phyloP scores from a whole-genome alignment of 2,797 vertebrate species.

The Sebastes nivosus region DNA sequence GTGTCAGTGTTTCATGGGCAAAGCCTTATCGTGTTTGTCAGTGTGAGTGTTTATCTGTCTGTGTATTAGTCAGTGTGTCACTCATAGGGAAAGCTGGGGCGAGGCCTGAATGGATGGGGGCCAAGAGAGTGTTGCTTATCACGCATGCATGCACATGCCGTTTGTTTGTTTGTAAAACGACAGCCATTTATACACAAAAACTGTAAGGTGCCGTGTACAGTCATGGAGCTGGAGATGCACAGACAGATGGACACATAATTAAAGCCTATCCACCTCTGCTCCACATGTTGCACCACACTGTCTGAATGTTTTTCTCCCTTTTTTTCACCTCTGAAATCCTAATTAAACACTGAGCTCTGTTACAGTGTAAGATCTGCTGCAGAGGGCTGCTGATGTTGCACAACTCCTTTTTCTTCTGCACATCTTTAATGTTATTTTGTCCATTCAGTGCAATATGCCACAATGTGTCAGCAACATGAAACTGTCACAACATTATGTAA shows the following conservation, averaged over 20 bases:
- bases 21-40: slow-evolving; percentile 79
- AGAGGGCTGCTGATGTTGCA: slow-evolving; percentile 13
- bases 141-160: slow-evolving; percentile 20
- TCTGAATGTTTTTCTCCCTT: not conserved
- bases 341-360: not conserved
- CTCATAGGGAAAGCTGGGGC: slow-evolving; percentile 58
- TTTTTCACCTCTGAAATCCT: slow-evolving; percentile 9
- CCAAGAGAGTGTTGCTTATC: slow-evolving; percentile 38
- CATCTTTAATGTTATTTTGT: not conserved
- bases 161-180: slow-evolving; percentile 21
- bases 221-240: not conserved
- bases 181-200: not conserved
- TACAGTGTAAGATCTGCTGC: not conserved
- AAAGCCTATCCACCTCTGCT: slow-evolving; percentile 28
- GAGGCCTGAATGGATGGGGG: slow-evolving; percentile 49
- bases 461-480: not conserved
- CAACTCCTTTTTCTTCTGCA: not conserved
- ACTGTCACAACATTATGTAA: not conserved
- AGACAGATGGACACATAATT: slow-evolving; percentile 21
- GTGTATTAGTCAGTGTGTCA: slow-evolving; percentile 76
- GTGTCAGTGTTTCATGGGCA: slow-evolving; percentile 70
- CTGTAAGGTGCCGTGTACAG: slow-evolving; percentile 1
- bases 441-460: not conserved
- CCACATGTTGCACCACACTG: slow-evolving; percentile 43
- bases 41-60: slow-evolving; percentile 75